A percentile compares a stretch with the other conserved stretches of the same genome.
Conservation (phyloP, 1,140 invertebrate genomes). For the Heliconius eleuchia region DNA sequence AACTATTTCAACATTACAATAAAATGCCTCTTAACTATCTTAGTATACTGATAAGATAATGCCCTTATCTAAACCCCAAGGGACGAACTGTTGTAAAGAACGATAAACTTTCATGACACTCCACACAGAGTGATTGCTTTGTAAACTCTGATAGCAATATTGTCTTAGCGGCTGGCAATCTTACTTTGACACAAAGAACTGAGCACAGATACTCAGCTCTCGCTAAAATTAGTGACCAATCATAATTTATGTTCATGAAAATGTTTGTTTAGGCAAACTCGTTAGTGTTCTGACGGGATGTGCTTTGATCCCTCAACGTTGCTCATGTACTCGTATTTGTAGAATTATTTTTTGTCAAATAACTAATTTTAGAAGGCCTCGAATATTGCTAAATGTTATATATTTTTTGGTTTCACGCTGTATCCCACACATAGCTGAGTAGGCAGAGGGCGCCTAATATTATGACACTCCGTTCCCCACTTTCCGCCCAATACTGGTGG, state of each 20-base stretch:
- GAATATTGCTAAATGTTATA: constrained; percentile 21
- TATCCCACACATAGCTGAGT: too few relatives aligned
- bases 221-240: constrained; percentile 56
- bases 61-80: constrained; percentile 60
- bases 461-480: too few relatives aligned
- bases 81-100: constrained; percentile 43
- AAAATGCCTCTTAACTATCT: constrained; percentile 52
- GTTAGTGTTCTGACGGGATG: constrained; percentile 69
- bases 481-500: too few relatives aligned
- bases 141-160: constrained; percentile 20
- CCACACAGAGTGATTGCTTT: constrained; percentile 24
- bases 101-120: constrained; percentile 53
- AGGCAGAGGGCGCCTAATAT: too few relatives aligned
- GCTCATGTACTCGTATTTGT: constrained; percentile 48
- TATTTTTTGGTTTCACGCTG: too few relatives aligned
- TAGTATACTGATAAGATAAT: constrained; percentile 64
- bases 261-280: constrained; percentile 77
- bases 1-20: constrained; percentile 33
- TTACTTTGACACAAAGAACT: constrained; percentile 28
- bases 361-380: constrained; percentile 11
- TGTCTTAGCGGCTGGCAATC: neutral
- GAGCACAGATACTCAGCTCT: constrained; percentile 27
- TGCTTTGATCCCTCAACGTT: constrained; percentile 76
- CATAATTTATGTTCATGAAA: constrained; percentile 59
- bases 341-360: constrained; percentile 45